phyloP scores from a whole-genome alignment of 2,113 vertebrate genomes.

The Poecilia latipinna region DNA sequence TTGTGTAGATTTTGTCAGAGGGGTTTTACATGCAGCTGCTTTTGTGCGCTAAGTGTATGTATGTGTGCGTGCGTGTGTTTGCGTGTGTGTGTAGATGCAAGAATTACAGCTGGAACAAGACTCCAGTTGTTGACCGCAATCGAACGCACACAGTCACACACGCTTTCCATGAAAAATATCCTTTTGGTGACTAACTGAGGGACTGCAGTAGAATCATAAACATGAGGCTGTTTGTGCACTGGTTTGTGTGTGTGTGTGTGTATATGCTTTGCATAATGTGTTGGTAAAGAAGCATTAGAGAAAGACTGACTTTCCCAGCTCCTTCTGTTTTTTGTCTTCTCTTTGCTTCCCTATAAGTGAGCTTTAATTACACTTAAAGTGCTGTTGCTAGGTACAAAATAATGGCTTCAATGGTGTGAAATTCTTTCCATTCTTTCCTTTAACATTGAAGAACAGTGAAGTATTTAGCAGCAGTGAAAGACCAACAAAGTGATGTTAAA shows the following conservation, averaged over 20 bases:
- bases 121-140: slow-evolving; percentile 30
- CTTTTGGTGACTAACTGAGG: slow-evolving; percentile 53
- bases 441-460: slow-evolving; percentile 50
- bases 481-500: slow-evolving; percentile 13
- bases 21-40: slow-evolving; percentile 7
- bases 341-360: slow-evolving; percentile 16
- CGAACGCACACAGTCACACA: slow-evolving; percentile 38
- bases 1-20: slow-evolving; percentile 25
- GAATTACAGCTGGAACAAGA: slow-evolving; percentile 50
- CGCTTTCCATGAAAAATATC: slow-evolving; percentile 24
- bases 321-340: not conserved
- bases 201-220: slow-evolving; percentile 30
- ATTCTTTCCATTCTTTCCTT: slow-evolving; percentile 44
- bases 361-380: slow-evolving; percentile 62
- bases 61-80: slow-evolving; percentile 17
- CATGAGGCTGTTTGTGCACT: slow-evolving; percentile 38
- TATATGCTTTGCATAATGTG: not conserved
- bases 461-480: slow-evolving; percentile 41
- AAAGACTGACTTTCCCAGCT: not conserved
- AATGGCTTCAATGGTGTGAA: slow-evolving; percentile 16
- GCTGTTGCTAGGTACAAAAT: slow-evolving; percentile 51
- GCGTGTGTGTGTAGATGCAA: slow-evolving; percentile 15
- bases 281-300: not conserved
- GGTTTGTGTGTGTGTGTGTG: slow-evolving; percentile 2
- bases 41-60: slow-evolving; percentile 23